phyloP scores from a whole-genome alignment of 2,797 vertebrate species.

The Champsocephalus gunnari region DNA sequence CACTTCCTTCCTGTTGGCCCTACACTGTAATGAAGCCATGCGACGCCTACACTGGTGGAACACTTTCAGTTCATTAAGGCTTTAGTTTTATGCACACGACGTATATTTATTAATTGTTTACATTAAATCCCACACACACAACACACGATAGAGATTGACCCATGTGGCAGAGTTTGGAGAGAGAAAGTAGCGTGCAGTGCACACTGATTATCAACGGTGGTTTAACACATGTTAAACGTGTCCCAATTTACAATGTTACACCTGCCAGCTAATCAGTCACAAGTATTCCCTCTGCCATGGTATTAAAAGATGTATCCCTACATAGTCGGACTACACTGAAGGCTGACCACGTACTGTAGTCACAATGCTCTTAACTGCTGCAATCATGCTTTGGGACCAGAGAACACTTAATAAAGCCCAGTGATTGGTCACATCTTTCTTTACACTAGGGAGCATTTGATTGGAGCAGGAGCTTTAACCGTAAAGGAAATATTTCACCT shows the following conservation, averaged over 20 bases:
- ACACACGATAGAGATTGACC: background rate
- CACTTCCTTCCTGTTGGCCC: background rate
- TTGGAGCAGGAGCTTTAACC: conserved; percentile 9
- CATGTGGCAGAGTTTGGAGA: background rate
- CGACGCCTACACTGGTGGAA: background rate
- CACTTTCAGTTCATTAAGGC: background rate
- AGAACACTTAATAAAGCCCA: conserved; percentile 15
- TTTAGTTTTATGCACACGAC: background rate
- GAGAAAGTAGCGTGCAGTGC: conserved; percentile 1
- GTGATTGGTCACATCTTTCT: conserved; percentile 19
- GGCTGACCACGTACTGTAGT: background rate
- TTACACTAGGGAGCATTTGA: conserved; percentile 16
- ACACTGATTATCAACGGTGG: conserved; percentile 15
- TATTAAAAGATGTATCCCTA: background rate
- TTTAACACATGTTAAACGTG: conserved; percentile 2
- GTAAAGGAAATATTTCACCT: conserved; percentile 7
- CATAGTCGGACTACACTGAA: background rate
- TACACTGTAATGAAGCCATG: background rate
- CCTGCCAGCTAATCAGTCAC: conserved; percentile 10
- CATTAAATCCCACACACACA: background rate
- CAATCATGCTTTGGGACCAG: conserved; percentile 18
- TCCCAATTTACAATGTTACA: background rate
- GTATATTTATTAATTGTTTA: background rate
- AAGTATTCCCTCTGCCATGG: background rate
- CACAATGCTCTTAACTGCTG: conserved; percentile 1